These are phyloP conservation scores for Bombus balteatus DNA, from an alignment of 1,140 invertebrate genomes.

Conservation along the genomic window DNA sequence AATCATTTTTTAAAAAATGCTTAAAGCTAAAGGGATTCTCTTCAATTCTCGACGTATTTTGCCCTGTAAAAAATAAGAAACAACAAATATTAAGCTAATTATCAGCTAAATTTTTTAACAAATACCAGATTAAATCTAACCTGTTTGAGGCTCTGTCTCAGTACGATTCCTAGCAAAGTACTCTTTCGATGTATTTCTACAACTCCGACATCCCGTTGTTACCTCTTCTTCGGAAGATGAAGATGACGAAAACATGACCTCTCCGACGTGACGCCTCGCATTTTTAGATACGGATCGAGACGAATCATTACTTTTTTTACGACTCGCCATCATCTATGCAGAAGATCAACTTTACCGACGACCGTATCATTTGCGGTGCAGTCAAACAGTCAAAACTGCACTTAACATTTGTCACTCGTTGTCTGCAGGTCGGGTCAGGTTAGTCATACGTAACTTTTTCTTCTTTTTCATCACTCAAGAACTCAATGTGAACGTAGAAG, in stretches of 20 bases:
- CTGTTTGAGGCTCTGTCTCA: slow-evolving; percentile 46
- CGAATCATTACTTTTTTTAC: slow-evolving; percentile 48
- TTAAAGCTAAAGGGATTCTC: slow-evolving; percentile 92
- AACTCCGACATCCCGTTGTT: slow-evolving; percentile 4
- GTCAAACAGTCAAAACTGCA: slow-evolving; percentile 36
- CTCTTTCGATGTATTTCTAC: slow-evolving; percentile 26
- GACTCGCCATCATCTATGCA: slow-evolving; percentile 57
- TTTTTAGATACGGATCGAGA: slow-evolving; percentile 37
- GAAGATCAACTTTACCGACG: slow-evolving; percentile 50
- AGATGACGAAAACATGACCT: slow-evolving; percentile 14
- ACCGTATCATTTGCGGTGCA: slow-evolving; percentile 55
- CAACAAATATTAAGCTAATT: not conserved
- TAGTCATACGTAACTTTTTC: slow-evolving; percentile 10
- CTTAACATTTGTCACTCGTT: slow-evolving; percentile 60
- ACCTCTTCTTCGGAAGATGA: slow-evolving; percentile 58
- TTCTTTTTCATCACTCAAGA: not conserved
- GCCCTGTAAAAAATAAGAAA: slow-evolving; percentile 45
- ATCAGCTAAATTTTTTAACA: not conserved
- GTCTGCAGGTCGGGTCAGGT: slow-evolving; percentile 33
- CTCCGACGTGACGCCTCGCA: not conserved
- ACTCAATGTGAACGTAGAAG: not conserved
- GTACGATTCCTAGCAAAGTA: slow-evolving; percentile 19
- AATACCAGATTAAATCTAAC: slow-evolving; percentile 47
- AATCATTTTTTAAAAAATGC: slow-evolving; percentile 87
- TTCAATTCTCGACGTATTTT: slow-evolving; percentile 84